Conservation (phyloP, 2,113 vertebrate genomes). For the Heliornis fulica region DNA sequence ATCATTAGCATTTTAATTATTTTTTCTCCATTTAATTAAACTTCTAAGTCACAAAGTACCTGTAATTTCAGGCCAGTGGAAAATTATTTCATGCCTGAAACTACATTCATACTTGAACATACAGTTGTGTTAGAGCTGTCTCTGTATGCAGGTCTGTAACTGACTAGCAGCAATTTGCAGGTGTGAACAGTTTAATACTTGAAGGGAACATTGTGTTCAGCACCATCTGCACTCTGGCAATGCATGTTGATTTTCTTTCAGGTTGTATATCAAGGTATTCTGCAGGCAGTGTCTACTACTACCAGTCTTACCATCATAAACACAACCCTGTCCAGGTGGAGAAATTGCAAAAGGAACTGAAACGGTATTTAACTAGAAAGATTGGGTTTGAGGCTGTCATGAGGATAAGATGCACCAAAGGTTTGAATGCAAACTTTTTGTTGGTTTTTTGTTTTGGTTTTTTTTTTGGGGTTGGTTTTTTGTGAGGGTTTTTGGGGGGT, state of each 20-base stretch:
- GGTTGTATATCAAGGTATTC: conserved; percentile 97
- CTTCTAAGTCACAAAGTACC: not conserved
- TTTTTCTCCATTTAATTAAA: not conserved
- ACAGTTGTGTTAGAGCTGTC: not conserved
- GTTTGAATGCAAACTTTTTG: conserved; percentile 45
- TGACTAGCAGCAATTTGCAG: not conserved
- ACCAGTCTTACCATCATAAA: conserved; percentile 92
- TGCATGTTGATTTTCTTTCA: conserved; percentile 44
- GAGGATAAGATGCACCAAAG: conserved; percentile 98
- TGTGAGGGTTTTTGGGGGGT: rapidly evolving
- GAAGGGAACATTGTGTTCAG: not conserved
- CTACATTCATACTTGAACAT: not conserved
- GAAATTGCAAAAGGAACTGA: conserved; percentile 90
- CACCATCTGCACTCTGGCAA: not conserved
- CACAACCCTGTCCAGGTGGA: conserved; percentile 91
- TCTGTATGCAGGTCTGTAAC: not conserved
- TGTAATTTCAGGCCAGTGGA: not conserved
- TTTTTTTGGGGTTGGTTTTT: not conserved
- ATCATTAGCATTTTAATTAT: not conserved
- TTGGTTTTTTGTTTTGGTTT: not conserved
- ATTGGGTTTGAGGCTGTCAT: conserved; percentile 98
- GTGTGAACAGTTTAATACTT: not conserved
- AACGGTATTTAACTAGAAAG: conserved; percentile 92
- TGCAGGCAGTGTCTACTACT: conserved; percentile 91
- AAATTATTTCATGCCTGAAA: not conserved